phyloP scores from a whole-genome alignment of 2,113 vertebrate species.

The Bungarus multicinctus region DNA sequence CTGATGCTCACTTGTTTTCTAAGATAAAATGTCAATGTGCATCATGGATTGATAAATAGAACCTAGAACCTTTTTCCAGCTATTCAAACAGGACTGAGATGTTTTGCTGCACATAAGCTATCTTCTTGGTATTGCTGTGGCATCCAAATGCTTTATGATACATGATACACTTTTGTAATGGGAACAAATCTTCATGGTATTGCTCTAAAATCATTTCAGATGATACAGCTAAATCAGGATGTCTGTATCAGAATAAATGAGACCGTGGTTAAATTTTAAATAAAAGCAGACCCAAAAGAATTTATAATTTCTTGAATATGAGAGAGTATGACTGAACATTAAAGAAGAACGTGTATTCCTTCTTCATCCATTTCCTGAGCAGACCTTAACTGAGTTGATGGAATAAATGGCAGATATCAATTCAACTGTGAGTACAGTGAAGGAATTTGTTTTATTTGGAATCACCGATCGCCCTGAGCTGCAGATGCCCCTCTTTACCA shows the following conservation, averaged over 20 bases:
- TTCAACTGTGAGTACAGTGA: neutral
- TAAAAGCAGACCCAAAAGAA: neutral
- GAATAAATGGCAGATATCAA: neutral
- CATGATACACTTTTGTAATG: neutral
- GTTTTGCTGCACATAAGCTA: neutral
- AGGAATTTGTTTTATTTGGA: slow-evolving; percentile 19
- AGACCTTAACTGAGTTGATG: neutral
- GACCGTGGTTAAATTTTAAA: neutral
- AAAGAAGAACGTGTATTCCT: neutral
- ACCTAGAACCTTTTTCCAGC: neutral
- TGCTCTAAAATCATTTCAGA: neutral
- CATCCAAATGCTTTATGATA: neutral
- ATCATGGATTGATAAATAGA: neutral
- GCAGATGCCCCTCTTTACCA: neutral
- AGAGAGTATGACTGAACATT: neutral
- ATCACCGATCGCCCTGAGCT: neutral
- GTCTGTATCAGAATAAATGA: neutral
- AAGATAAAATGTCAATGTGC: neutral
- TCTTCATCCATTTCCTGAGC: neutral
- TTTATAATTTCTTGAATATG: neutral
- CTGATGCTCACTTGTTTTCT: neutral
- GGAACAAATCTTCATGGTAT: neutral
- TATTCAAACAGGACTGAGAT: neutral
- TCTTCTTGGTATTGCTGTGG: neutral
- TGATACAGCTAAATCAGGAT: neutral